Base-by-base conservation (phyloP, 1,140 invertebrate genomes). In the Macrotrachela quadricornifera region DNA sequence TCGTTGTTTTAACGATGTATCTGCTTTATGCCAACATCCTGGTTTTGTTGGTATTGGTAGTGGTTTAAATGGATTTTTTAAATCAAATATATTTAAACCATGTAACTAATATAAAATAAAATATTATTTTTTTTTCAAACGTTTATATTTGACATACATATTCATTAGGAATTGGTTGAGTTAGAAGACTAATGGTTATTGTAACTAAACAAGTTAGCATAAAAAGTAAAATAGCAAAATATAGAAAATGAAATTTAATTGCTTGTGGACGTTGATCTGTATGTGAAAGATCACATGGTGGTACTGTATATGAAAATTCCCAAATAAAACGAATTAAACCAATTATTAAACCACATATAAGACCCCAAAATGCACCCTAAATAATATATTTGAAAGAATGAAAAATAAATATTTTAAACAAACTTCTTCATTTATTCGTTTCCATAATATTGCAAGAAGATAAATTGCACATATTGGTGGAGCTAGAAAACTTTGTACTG, bases 401-500 rank as follows among this genome's bases (percentile, higher is more conserved):
- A 2, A 30, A 2, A 30, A 30, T 4, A 30, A 4, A 4, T 38
- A 30, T 30, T 38, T 15, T 21, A 15, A 16, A 18, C 1, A 40
- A 59, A 73, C 73, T 62, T 69, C 64, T 62, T 76, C 75, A 60
- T 73, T 76, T 10, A 68, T 64, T 54, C 74, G 57, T 18, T 62
- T 55, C 62, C 70, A 70, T 54, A 74, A 73, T 4, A 76, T 56
- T 15, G 71, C 74, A 15, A 74, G 60, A 10, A 76, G 51, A 58
- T 71, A 76, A 9, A 75, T 63, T 50, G 73, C 73, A 56, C 71
- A 74, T 14, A 76, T 73, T n/a, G 75, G 75, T 12, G 75, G 75
- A 30, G 75, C 66, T 48, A 76, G 60, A 58, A 73, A 75, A 46
- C 67, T 68, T 30, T 30, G 21, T 30, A 30, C 21, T 4, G 21